Percentiles rank a stretch among this genome's conserved stretches.
These are phyloP conservation scores for Heliornis fulica DNA, from an alignment of 2,113 vertebrate species.

Conservation along the genomic window DNA sequence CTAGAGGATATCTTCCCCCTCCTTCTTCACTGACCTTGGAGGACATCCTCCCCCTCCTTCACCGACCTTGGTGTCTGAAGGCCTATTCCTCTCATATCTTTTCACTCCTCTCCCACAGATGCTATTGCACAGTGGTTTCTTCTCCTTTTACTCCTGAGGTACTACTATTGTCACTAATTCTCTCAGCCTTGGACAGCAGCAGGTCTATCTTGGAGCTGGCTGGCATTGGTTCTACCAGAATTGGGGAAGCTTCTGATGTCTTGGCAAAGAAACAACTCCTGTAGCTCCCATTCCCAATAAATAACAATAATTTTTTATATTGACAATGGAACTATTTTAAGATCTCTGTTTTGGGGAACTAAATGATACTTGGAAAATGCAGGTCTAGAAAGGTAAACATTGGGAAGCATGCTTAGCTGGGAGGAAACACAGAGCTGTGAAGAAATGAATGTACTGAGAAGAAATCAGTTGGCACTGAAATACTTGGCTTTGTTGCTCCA, in stretches of 20 bases:
- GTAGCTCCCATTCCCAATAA: background rate
- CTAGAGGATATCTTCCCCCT: background rate
- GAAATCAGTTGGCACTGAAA: background rate
- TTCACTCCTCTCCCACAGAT: background rate
- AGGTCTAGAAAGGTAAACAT: background rate
- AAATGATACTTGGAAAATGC: background rate
- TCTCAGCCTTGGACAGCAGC: rapidly evolving
- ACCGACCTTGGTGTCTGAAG: background rate
- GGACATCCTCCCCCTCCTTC: background rate
- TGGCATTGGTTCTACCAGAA: background rate
- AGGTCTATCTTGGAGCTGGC: rapidly evolving
- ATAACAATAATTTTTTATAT: background rate
- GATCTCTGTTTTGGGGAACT: background rate
- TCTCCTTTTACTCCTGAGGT: background rate
- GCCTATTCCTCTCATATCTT: background rate
- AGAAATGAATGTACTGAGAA: background rate
- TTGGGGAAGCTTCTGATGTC: rapidly evolving
- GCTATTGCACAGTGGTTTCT: background rate
- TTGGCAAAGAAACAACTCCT: rapidly evolving
- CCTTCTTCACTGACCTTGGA: too few relatives aligned
- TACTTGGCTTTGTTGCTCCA: background rate
- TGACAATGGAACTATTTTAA: background rate
- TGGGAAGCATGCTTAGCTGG: background rate
- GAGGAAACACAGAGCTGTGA: background rate
- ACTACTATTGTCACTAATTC: rapidly evolving